Evolutionary conservation across 2,888 invertebrate species (phyloP).

Genomic region (Dyspetes luteomarginatus): DNA sequence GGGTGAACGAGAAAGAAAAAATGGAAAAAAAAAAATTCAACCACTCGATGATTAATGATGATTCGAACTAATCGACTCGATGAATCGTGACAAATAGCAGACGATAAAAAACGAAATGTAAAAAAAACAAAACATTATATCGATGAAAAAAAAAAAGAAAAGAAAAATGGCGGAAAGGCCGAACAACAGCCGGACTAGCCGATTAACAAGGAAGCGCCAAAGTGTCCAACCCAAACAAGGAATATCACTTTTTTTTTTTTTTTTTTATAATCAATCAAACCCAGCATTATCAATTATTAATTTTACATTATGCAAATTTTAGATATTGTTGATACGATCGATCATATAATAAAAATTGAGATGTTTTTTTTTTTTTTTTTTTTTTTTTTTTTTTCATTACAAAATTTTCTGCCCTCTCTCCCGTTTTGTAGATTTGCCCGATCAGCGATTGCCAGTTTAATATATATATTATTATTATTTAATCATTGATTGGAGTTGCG

Average conservation of each 20-base stretch:
- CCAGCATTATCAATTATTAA: too few species aligned
- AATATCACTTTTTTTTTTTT: constrained; percentile 26
- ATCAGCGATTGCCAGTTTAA: constrained; percentile 79
- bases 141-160: constrained; percentile 50
- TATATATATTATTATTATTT: too few species aligned
- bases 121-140: background rate
- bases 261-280: constrained; percentile 65
- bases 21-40: constrained; percentile 24
- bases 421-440: constrained; percentile 38
- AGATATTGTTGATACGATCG: constrained; percentile 40
- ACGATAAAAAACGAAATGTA: constrained; percentile 5
- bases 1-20: background rate
- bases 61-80: background rate
- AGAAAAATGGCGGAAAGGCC: constrained; percentile 18
- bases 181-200: constrained; percentile 79
- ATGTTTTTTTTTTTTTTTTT: background rate
- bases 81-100: constrained; percentile 6
- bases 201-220: constrained; percentile 81
- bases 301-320: too few species aligned
- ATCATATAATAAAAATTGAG: constrained; percentile 8
- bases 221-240: constrained; percentile 47
- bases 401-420: constrained; percentile 31
- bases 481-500: constrained; percentile 82
- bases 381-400: constrained; percentile 17
- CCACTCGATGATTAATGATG: constrained; percentile 15